Percentiles rank a stretch among this genome's conserved stretches.
Conservation (phyloP, 2,888 invertebrate species). For the Agelastica alni region DNA sequence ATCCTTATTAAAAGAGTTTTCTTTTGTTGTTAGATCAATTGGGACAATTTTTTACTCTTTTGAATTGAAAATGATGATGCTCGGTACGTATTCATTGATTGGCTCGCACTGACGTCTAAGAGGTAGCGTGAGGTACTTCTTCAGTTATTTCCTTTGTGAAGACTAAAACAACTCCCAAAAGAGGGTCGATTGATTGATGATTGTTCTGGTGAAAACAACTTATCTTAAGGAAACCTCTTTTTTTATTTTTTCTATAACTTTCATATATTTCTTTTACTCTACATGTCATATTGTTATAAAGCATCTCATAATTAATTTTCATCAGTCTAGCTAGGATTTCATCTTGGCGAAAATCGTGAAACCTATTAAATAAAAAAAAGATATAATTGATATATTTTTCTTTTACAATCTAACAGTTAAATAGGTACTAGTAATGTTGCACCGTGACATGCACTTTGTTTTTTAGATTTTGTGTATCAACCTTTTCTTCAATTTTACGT, state of each 20-base stretch:
- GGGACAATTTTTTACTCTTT: too few relatives aligned
- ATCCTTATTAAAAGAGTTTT: too few relatives aligned
- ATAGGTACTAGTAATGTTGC: slow-evolving; percentile 39
- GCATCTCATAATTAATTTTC: slow-evolving; percentile 43
- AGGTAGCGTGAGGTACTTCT: too few relatives aligned
- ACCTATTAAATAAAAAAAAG: slow-evolving; percentile 47
- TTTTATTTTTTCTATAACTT: slow-evolving; percentile 28
- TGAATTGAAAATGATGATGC: too few relatives aligned
- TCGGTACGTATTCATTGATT: too few relatives aligned
- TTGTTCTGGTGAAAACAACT: neutral
- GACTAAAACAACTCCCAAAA: too few relatives aligned
- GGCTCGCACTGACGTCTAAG: too few relatives aligned
- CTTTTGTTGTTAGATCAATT: too few relatives aligned
- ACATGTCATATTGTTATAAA: slow-evolving; percentile 49
- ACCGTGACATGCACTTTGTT: slow-evolving; percentile 30
- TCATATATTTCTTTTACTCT: slow-evolving; percentile 40
- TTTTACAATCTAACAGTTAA: slow-evolving; percentile 42
- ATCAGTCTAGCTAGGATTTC: slow-evolving; percentile 57
- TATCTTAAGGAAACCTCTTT: slow-evolving; percentile 16
- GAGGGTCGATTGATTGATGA: too few relatives aligned
- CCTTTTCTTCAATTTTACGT: slow-evolving; percentile 13
- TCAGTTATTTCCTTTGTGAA: too few relatives aligned
- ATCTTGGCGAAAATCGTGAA: slow-evolving; percentile 56
- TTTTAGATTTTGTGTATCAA: neutral
- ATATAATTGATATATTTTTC: slow-evolving; percentile 50